Evolutionary conservation across 2,888 invertebrate species (phyloP).

Genomic region (Mystacides longicornis): DNA sequence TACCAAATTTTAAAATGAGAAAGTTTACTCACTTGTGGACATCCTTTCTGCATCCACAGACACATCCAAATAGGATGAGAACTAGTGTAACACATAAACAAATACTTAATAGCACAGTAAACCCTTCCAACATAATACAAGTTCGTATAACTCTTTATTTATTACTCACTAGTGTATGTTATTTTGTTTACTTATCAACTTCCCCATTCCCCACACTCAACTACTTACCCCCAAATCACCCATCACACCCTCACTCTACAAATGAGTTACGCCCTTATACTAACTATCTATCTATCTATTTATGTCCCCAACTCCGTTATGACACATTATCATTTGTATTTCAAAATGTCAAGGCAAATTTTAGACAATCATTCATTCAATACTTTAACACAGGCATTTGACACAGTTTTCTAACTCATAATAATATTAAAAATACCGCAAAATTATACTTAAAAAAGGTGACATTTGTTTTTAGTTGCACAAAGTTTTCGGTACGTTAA

Average conservation of each 20-base stretch:
- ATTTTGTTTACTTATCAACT: constrained; percentile 6
- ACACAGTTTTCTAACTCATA: no score
- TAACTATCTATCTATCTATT: constrained; percentile 4
- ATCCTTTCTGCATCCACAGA: constrained; percentile 67
- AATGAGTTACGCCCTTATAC: constrained; percentile 20
- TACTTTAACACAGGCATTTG: no score
- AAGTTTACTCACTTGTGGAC: constrained; percentile 59
- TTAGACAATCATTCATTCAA: no score
- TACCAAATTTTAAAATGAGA: not conserved
- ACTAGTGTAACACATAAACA: constrained; percentile 43
- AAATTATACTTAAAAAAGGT: no score
- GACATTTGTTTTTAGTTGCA: no score
- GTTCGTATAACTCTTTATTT: constrained; percentile 13
- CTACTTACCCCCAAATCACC: not conserved
- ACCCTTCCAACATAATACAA: constrained; percentile 39
- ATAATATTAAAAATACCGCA: no score
- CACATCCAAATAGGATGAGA: constrained; percentile 56
- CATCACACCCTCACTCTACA: constrained; percentile 14
- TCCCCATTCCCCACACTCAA: not conserved
- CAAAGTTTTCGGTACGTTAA: no score
- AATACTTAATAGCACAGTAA: constrained; percentile 42
- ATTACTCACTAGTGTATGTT: constrained; percentile 10
- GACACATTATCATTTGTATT: constrained; percentile 6
- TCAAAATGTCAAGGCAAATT: no score
- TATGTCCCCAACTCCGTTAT: not conserved